Base-by-base conservation (phyloP, 2,888 invertebrate genomes). In the Podotricha telesiphe region DNA sequence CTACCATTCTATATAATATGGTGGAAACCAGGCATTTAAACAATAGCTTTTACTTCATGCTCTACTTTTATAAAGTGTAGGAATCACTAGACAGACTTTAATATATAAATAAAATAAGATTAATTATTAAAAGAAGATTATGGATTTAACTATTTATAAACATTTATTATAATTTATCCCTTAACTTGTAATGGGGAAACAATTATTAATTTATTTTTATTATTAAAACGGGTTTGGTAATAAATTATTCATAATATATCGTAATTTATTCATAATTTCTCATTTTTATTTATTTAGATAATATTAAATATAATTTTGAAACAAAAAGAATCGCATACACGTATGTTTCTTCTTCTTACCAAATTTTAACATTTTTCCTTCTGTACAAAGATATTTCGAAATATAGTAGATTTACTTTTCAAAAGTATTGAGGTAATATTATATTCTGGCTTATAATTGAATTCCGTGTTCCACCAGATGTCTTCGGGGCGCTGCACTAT, bases 401-500 rank as follows among this genome's bases (percentile, higher is more conserved):
- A 59, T 45, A 45, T 28, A 42, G 51, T 20, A 67, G 65, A 66
- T 64, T 70, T 68, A 68, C 70, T 68, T 70, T 55, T 50, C 70
- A 70, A 73, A 72, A 71, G n/a, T 66, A 62, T 58, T 68, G 65
- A 61, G 62, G 68, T 72, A 70, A 71, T 67, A 69, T 67, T 51
- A 73, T 67, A 73, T 67, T 70, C 70, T 58, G 64, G 58, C 51
- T 22, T 68, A 65, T 73, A 73, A 73, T 71, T 73, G 73, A 71
- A 73, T 69, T 69, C 65, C 71, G 37, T 71, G 73, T 73, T 69
- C 65, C 68, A 71, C 71, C 68, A 71, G 71, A 79, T 83, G 80
- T 83, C 80, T 86, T 86, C 73, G 65, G 69, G 59, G 73, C 78
- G 73, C 77, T 76, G 79, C 79, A 79, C 76, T 74, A 77, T 76